Evolutionary conservation across 2,888 invertebrate genomes (phyloP).

Genomic region (Drosophila lacicola): DNA sequence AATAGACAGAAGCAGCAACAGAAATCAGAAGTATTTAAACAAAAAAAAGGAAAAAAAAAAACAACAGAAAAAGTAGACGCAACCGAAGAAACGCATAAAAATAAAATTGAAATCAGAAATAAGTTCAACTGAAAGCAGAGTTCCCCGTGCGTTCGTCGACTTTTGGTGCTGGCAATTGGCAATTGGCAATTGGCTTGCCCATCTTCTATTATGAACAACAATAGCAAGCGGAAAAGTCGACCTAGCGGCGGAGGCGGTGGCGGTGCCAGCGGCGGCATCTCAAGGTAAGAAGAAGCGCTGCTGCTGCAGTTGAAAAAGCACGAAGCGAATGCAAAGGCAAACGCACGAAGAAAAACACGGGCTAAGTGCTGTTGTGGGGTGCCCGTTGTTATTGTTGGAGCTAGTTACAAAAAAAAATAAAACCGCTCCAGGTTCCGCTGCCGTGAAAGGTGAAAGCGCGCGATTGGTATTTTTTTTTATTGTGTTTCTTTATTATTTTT

Average conservation of each 20-base stretch:
- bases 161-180: constrained; percentile 68
- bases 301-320: constrained; percentile 49
- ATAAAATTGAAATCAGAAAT: constrained; percentile 59
- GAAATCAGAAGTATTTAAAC: constrained; percentile 46
- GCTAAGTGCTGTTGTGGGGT: constrained; percentile 6
- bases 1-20: constrained; percentile 48
- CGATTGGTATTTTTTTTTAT: constrained; percentile 29
- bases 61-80: constrained; percentile 42
- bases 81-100: constrained; percentile 51
- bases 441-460: constrained; percentile 63
- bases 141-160: constrained; percentile 58
- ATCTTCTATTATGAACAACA: constrained; percentile 84
- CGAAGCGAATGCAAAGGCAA: constrained; percentile 59
- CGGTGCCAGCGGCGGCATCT: constrained; percentile 76
- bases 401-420: constrained; percentile 22
- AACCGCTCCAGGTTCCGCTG: constrained; percentile 26
- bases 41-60: constrained; percentile 37
- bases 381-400: constrained; percentile 35
- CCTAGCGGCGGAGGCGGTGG: constrained; percentile 86
- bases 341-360: constrained; percentile 54
- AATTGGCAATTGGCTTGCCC: constrained; percentile 63
- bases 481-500: constrained; percentile 19
- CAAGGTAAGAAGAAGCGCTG: constrained; percentile 79
- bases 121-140: constrained; percentile 57
- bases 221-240: constrained; percentile 94